Conservation (phyloP, 1,140 invertebrate species). For the Gyrodactylus bullatarudis region DNA sequence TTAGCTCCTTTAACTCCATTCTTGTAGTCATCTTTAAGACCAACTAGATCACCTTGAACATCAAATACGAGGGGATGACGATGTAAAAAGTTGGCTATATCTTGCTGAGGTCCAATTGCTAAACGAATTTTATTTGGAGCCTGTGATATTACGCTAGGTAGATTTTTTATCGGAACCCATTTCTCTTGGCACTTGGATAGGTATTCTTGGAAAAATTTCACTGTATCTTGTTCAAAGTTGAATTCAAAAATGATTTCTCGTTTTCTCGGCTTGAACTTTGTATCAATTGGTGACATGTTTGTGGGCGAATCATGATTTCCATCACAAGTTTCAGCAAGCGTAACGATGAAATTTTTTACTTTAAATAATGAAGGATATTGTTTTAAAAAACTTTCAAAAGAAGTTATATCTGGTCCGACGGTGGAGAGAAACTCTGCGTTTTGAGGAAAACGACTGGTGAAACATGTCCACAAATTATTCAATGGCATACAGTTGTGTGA, state of each 20-base stretch:
- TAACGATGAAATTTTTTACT: background rate
- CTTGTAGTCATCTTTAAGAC: constrained; percentile 14
- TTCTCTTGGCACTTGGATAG: constrained; percentile 17
- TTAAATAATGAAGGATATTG: background rate
- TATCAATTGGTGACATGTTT: background rate
- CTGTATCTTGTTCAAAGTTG: constrained; percentile 14
- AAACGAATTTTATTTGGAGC: constrained; percentile 17
- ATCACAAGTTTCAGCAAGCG: background rate
- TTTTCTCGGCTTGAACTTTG: background rate
- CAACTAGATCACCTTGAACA: constrained; percentile 17
- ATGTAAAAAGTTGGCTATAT: constrained; percentile 17
- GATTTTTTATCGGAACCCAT: constrained; percentile 18
- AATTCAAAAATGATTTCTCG: constrained; percentile 11
- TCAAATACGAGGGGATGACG: constrained; percentile 20
- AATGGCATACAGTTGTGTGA: background rate
- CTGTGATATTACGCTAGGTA: constrained; percentile 20
- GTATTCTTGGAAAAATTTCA: constrained; percentile 18
- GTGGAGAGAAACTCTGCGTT: background rate
- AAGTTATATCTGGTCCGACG: background rate
- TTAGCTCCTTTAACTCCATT: background rate
- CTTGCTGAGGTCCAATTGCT: constrained; percentile 20
- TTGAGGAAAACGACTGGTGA: background rate
- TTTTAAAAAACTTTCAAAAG: background rate
- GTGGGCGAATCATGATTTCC: background rate
- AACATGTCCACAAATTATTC: background rate